Percentiles rank a stretch among this genome's conserved stretches.
These are phyloP conservation scores for Notolepis coatsorum DNA, from an alignment of 2,797 vertebrate species.

Conservation along the genomic window DNA sequence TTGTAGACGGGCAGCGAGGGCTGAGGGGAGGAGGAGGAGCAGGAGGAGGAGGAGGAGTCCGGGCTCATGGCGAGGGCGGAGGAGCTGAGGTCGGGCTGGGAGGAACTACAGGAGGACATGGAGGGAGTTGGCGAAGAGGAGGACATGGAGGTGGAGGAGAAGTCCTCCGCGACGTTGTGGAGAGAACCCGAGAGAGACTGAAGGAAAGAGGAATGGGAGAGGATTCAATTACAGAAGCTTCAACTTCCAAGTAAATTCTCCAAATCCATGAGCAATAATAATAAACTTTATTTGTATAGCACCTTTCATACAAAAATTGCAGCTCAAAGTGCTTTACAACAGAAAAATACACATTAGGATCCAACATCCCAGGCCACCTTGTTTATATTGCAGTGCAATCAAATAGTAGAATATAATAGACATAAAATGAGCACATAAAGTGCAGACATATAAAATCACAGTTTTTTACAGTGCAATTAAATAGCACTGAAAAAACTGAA, in stretches of 20 bases:
- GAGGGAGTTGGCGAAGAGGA: constrained; percentile 58
- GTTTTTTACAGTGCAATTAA: too few relatives aligned
- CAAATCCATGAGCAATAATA: too few relatives aligned
- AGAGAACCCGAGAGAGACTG: constrained; percentile 79
- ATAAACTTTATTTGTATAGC: too few relatives aligned
- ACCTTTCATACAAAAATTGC: too few relatives aligned
- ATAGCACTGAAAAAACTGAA: too few relatives aligned
- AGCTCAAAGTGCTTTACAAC: too few relatives aligned
- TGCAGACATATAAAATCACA: too few relatives aligned
- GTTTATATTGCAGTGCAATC: too few relatives aligned
- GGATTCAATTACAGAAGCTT: not conserved
- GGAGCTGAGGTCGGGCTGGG: constrained; percentile 72
- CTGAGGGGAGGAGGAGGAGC: constrained; percentile 49
- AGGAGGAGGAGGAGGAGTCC: constrained; percentile 39
- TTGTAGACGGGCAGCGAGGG: constrained; percentile 70
- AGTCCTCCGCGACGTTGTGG: constrained; percentile 73
- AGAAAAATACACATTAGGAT: too few relatives aligned
- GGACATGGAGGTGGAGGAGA: constrained; percentile 43
- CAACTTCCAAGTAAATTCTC: not conserved
- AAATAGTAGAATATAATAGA: too few relatives aligned
- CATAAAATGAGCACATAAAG: too few relatives aligned
- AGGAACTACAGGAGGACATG: constrained; percentile 70
- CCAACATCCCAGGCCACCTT: too few relatives aligned
- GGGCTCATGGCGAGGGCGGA: constrained; percentile 53
- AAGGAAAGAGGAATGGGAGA: not conserved